A percentile compares a stretch with the other conserved stretches of the same genome.
phyloP scores from a whole-genome alignment of 2,888 invertebrate genomes.

The Philereme transversata region DNA sequence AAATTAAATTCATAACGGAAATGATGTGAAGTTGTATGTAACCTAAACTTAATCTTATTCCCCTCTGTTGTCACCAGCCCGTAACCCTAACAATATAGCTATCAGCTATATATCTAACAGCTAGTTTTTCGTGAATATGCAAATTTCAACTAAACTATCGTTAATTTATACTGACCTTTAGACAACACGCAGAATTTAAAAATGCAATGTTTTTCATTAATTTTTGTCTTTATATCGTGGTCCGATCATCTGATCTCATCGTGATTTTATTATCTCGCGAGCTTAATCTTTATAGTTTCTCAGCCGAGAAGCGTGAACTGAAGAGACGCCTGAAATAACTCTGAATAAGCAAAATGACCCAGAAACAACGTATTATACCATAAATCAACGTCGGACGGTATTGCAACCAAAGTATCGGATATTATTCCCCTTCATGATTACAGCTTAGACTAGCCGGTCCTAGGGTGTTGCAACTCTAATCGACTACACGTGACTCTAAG shows the following conservation, averaged over 20 bases:
- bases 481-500: slow-evolving; percentile 34
- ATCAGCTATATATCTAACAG: no score
- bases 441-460: slow-evolving; percentile 27
- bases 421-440: slow-evolving; percentile 44
- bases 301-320: slow-evolving; percentile 1
- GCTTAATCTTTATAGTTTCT: neutral
- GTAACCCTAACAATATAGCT: no score
- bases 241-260: neutral
- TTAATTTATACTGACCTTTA: neutral
- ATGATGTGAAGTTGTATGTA: no score
- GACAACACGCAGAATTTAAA: neutral
- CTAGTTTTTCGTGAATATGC: neutral
- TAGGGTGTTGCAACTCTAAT: slow-evolving; percentile 36
- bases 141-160: neutral
- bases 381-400: slow-evolving; percentile 39
- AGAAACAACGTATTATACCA: slow-evolving; percentile 21
- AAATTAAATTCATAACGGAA: no score
- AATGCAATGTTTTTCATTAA: neutral
- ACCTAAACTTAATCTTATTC: no score
- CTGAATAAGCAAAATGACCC: neutral
- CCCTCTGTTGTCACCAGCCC: no score
- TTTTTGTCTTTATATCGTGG: neutral
- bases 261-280: neutral
- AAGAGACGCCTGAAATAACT: slow-evolving; percentile 6
- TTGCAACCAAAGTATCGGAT: slow-evolving; percentile 41